Base-by-base conservation (phyloP, 2,888 invertebrate genomes). In the Fragum sueziense region DNA sequence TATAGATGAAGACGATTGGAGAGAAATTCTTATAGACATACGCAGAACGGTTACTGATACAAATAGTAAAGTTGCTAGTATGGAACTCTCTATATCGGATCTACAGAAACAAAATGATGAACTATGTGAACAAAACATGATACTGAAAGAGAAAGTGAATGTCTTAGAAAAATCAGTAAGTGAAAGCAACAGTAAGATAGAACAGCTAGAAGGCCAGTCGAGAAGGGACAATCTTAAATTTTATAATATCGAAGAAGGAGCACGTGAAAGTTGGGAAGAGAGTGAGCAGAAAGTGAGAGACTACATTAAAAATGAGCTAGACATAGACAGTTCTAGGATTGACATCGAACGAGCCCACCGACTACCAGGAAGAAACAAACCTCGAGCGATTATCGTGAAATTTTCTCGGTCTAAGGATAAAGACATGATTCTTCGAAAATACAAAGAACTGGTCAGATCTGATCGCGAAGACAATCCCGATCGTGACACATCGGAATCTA, bases 311-410 rank as follows among this genome's bases (percentile, higher is more conserved):
- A 33, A 29, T 69, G 52, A 29, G 2, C 29, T 69, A 27, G 67
- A 47, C 51, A 73, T 73, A 47, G 67, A 73, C 52, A 37, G 65
- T 33, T 52, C 37, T 6, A 20, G n/a, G 20, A 67, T 73, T 31
- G 34, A 73, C 41, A 67, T 67, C 47, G 67, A 52, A 67, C 52
- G 67, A 4, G 72, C 65, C n/a, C 65, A 72, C 17, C 22, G 73
- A 4, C 65, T 65, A n/a, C 54, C 54, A n/a, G 31, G 54, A n/a
- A 51, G 47, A 69, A 31, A 25, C 22, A 31, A 47, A 31, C 69
- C 69, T 31, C 51, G 69, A n/a, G 47, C 69, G 7, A 29, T 69
- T 2, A 69, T 69, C n/a, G 52, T 52, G 1, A 69, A 69, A 25
- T 69, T 69, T 31, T 69, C 69, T 20, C 20, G 20, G 20, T 69